A percentile compares a stretch with the other conserved stretches of the same genome.
These are phyloP conservation scores for Cnemophilus loriae DNA, from an alignment of 2,113 vertebrate genomes.

Conservation along the genomic window DNA sequence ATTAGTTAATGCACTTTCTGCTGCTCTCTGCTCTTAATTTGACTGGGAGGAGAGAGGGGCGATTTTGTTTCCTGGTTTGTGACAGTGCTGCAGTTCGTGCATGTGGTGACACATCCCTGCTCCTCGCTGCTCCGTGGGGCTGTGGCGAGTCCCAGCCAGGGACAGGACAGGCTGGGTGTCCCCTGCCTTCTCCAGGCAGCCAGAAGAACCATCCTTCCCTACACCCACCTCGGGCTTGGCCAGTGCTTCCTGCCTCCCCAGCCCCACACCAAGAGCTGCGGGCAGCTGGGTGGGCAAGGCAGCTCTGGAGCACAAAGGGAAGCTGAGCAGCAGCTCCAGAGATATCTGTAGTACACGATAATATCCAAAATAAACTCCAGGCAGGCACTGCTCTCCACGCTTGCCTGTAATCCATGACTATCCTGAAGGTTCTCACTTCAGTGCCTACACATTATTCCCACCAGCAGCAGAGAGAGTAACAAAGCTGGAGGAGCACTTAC, in stretches of 20 bases:
- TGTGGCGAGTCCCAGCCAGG: background rate
- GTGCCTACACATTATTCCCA: background rate
- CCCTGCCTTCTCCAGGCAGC: background rate
- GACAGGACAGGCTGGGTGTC: no score
- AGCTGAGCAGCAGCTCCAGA: background rate
- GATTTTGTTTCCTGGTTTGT: background rate
- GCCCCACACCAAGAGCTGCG: background rate
- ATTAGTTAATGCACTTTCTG: constrained; percentile 74
- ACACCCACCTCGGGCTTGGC: accelerated
- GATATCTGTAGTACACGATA: background rate
- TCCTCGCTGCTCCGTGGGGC: accelerated
- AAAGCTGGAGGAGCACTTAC: background rate
- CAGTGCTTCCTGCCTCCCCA: background rate
- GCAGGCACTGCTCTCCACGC: background rate
- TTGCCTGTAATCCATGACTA: background rate
- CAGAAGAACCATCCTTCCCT: background rate
- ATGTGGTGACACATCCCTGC: background rate
- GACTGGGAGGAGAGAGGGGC: background rate
- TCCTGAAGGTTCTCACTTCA: background rate
- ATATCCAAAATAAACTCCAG: background rate
- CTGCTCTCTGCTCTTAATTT: constrained; percentile 53
- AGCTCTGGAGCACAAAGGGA: background rate
- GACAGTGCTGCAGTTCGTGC: accelerated
- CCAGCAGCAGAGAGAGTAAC: background rate
- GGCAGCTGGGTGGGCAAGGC: background rate